phyloP scores from a whole-genome alignment of 2,113 vertebrate species.

The Scophthalmus maximus region DNA sequence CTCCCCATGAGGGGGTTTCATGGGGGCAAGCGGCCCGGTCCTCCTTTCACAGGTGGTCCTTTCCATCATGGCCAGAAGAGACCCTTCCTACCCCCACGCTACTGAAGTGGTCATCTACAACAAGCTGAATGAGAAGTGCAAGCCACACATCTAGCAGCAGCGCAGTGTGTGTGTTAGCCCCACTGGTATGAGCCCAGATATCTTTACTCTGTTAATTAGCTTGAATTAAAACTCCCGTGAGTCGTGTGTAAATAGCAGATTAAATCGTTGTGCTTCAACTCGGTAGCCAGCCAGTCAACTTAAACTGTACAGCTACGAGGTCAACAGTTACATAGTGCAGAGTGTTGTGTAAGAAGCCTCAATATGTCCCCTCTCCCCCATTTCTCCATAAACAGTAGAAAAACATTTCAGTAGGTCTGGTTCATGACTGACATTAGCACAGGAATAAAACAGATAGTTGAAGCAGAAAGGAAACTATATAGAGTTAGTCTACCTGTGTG shows the following conservation, averaged over 20 bases:
- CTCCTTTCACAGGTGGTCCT: constrained; percentile 84
- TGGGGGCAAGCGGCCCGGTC: constrained; percentile 87
- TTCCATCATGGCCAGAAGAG: constrained; percentile 92
- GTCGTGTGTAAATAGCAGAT: constrained; percentile 72
- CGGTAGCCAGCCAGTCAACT: constrained; percentile 38
- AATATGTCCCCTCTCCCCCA: constrained; percentile 25
- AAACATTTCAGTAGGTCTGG: constrained; percentile 15
- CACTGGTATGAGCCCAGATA: constrained; percentile 77
- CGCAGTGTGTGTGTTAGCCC: constrained; percentile 71
- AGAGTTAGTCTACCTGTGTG: constrained; percentile 43
- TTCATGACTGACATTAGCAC: constrained; percentile 27
- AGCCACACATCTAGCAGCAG: constrained; percentile 55
- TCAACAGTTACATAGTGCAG: constrained; percentile 47
- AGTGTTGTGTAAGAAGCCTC: constrained; percentile 50
- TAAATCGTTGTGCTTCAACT: constrained; percentile 48
- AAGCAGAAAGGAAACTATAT: constrained; percentile 49
- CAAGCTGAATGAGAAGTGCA: constrained; percentile 60
- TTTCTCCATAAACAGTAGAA: constrained; percentile 22
- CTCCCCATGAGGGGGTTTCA: constrained; percentile 80
- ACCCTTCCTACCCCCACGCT: constrained; percentile 93
- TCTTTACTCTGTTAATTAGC: constrained; percentile 66
- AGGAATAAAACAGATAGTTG: constrained; percentile 27
- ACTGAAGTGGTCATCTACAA: constrained; percentile 83
- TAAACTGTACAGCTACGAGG: constrained; percentile 46
- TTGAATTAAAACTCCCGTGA: constrained; percentile 61